These are phyloP conservation scores for Noctua pronuba DNA, from an alignment of 2,888 invertebrate genomes.

Conservation along the genomic window DNA sequence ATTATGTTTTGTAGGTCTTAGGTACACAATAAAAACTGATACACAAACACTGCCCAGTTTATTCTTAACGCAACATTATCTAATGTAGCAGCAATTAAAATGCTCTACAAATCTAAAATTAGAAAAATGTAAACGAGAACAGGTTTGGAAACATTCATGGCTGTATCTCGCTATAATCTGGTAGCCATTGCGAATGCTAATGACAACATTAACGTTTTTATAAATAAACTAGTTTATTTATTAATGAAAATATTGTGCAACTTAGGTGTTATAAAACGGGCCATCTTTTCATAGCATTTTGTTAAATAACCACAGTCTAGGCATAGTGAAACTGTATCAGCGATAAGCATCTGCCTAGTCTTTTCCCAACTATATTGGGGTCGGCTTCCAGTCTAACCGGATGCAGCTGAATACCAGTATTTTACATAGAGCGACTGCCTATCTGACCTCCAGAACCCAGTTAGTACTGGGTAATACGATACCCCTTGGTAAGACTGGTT, in stretches of 20 bases:
- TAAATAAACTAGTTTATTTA: slow-evolving; percentile 37
- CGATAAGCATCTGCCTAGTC: too few relatives aligned
- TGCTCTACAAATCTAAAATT: slow-evolving; percentile 34
- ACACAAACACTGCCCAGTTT: neutral
- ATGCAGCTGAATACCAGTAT: too few relatives aligned
- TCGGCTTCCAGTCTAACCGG: too few relatives aligned
- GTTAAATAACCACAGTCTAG: neutral
- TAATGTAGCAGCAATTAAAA: slow-evolving; percentile 6
- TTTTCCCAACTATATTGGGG: too few relatives aligned
- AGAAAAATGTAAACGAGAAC: slow-evolving; percentile 15
- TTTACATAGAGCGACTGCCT: too few relatives aligned
- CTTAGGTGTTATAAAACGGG: neutral
- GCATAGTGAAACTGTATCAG: neutral
- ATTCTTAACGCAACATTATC: slow-evolving; percentile 22
- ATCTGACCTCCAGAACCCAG: too few relatives aligned
- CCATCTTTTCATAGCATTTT: neutral
- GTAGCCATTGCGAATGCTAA: slow-evolving; percentile 33
- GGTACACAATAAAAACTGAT: neutral
- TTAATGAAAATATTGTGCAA: slow-evolving; percentile 17
- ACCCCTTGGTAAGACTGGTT: too few relatives aligned
- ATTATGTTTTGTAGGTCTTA: neutral
- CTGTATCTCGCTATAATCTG: neutral
- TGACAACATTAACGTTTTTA: slow-evolving; percentile 35
- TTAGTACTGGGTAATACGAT: too few relatives aligned
- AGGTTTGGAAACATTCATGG: slow-evolving; percentile 25